Percentiles rank a stretch among this genome's conserved stretches.
These are phyloP conservation scores for Okapia johnstoni DNA, from an alignment of 2,113 vertebrate species.

Conservation along the genomic window DNA sequence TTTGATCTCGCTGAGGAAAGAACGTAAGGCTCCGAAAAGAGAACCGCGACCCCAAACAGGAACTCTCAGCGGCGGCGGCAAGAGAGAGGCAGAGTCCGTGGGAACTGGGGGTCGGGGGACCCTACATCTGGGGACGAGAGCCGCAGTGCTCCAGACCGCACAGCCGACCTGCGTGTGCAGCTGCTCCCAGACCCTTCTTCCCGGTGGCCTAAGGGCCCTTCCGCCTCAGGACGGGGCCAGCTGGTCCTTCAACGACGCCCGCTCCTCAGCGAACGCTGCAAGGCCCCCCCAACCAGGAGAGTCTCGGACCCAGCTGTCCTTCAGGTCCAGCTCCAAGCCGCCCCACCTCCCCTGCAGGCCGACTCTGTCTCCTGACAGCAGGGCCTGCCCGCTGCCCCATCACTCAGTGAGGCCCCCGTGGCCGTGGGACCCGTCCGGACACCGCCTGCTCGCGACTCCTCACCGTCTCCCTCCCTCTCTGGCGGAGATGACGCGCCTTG, in stretches of 20 bases:
- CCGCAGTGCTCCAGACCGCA: not conserved
- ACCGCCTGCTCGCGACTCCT: no score
- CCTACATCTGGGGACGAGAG: not conserved
- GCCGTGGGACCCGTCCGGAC: not conserved
- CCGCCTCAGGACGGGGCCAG: not conserved
- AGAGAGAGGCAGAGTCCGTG: not conserved
- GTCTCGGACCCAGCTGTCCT: not conserved
- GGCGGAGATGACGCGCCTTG: not conserved
- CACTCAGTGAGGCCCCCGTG: no score
- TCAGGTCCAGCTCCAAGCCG: not conserved
- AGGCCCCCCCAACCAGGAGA: no score
- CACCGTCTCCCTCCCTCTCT: not conserved
- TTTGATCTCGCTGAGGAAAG: not conserved
- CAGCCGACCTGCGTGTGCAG: not conserved
- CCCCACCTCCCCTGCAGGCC: not conserved
- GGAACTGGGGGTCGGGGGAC: not conserved
- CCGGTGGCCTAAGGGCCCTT: not conserved
- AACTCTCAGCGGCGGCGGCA: not conserved
- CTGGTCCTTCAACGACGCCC: no score
- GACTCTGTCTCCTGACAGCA: not conserved
- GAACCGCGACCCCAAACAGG: not conserved
- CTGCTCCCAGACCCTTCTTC: not conserved
- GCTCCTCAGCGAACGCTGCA: not conserved
- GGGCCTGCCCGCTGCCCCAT: not conserved
- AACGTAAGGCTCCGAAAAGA: not conserved